Base-by-base conservation (phyloP, 2,888 invertebrate species). In the Ennomos quercinarius region DNA sequence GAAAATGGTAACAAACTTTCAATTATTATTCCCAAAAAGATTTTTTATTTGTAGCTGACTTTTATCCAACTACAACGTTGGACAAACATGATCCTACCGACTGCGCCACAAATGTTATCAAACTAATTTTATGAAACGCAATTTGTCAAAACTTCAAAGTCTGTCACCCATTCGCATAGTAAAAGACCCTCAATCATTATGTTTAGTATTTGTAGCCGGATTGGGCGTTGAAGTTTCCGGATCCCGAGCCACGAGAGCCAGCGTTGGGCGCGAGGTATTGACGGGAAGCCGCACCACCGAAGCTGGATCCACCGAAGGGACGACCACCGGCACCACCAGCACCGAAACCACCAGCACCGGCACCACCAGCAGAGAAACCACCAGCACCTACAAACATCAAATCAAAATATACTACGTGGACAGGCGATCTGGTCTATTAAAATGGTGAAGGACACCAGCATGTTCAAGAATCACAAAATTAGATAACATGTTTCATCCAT, bases 221-320 rank as follows among this genome's bases (percentile, higher is more conserved):
- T 67, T 88, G 90, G 11, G 90, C 68, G 81, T 90, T 91, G 85
- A 84, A 92, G 83, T 87, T 92, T 2, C 91, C 91, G 39, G 82
- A 83, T 9, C 90, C 91, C 0, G 88, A 84, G 0, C 86, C 86
- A 17, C 88, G 73, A 17, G 83, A 71, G 0, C 87, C 90, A 56
- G 87, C 83, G 66, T 86, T 89, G 56, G 91, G 91, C 0, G 91
- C 77, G 38, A 92, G 78, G 78, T 92, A 92, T 60, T 92, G 91
- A 46, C 91, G 87, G 13, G 91, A 89, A 0, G 88, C 77, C 0
- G 85, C 86, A 8, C 79, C 84, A 41, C 83, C 81, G 60, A 81
- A 80, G 57, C 61, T 42, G 56, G 59, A 55, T 36, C 72, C 64
- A 61, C 73, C 67, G 64, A 67, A 65, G 40, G 64, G 64, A 59